Base-by-base conservation (phyloP, 2,888 invertebrate genomes). In the Ophonus ardosiacus region DNA sequence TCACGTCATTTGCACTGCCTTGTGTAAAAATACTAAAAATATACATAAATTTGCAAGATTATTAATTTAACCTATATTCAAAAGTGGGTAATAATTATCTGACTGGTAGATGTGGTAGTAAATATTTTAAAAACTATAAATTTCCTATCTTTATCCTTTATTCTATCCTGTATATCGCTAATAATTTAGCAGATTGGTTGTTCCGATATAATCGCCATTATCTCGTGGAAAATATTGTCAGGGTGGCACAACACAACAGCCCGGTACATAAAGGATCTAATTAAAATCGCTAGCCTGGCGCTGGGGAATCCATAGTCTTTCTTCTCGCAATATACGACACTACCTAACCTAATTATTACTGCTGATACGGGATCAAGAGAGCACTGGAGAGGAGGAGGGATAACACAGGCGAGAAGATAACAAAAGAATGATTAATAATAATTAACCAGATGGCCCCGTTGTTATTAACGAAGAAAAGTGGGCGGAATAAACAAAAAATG, bases 371-470 rank as follows among this genome's bases (percentile, higher is more conserved):
- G 15, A 31, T 13, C n/a, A 68, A 38, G 15, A 38, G 68, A 13
- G 8, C 17, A 17, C 15, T 15, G 56, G 56, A 6, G 56, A 56
- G 56, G 56, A 1, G 59, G 63, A 21, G 63, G 21, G 18, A 63
- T 13, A 13, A 24, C 63, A 1, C 18, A 18, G 17, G 59, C 15
- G 59, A 15, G 17, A 21, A 13, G 63, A 63, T 63, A 17, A 63
- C 63, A 63, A 63, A 63, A 63, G 63, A 63, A 63, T 63, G 21
- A 63, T 63, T 63, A 21, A 63, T 63, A 63, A 63, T 63, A 63
- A 63, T 63, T 63, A 63, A 24, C 63, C 21, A 63, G 63, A 63
- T 63, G 63, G 8, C 24, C 21, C 63, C 8, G 1, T 31, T 31
- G 24, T 17, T 21, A 21, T 24, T 63, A 63, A 18, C 7, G 63